Evolutionary conservation across 2,888 invertebrate genomes (phyloP).

Genomic region (Nemotelus pantherinus): DNA sequence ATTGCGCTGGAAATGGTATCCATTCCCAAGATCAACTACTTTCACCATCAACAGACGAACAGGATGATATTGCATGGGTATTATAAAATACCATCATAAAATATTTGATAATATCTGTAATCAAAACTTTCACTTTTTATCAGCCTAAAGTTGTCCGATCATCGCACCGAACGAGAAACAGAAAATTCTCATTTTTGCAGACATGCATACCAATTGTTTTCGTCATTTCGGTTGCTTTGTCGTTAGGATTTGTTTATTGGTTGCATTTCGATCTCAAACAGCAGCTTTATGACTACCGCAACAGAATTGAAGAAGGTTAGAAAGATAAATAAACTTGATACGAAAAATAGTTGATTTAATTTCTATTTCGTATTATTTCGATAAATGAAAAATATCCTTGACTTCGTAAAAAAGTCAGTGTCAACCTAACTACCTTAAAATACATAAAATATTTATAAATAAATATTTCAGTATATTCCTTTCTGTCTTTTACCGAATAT

Average conservation of each 20-base stretch:
- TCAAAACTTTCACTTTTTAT: background rate
- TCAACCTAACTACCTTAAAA: too few species aligned
- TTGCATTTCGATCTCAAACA: conserved; percentile 63
- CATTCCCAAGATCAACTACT: conserved; percentile 71
- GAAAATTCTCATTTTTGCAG: conserved; percentile 59
- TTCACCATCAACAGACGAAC: conserved; percentile 72
- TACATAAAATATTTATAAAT: background rate
- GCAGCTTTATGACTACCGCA: conserved; percentile 62
- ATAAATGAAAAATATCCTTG: too few species aligned
- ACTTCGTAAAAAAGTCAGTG: too few species aligned
- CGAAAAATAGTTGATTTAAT: background rate
- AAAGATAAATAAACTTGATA: conserved; percentile 9
- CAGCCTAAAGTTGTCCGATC: conserved; percentile 56
- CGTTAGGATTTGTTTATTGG: conserved; percentile 62
- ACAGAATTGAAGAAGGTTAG: conserved; percentile 63
- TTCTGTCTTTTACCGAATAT: conserved; percentile 10
- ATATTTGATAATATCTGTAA: background rate
- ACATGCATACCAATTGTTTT: conserved; percentile 60
- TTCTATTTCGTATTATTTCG: too few species aligned
- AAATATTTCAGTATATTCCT: background rate
- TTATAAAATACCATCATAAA: conserved; percentile 12
- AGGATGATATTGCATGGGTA: conserved; percentile 67
- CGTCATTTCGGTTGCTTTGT: conserved; percentile 57
- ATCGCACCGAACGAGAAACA: conserved; percentile 58
- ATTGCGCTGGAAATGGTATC: conserved; percentile 59